Base-by-base conservation (phyloP, 2,888 invertebrate genomes). In the Acleris laterana region DNA sequence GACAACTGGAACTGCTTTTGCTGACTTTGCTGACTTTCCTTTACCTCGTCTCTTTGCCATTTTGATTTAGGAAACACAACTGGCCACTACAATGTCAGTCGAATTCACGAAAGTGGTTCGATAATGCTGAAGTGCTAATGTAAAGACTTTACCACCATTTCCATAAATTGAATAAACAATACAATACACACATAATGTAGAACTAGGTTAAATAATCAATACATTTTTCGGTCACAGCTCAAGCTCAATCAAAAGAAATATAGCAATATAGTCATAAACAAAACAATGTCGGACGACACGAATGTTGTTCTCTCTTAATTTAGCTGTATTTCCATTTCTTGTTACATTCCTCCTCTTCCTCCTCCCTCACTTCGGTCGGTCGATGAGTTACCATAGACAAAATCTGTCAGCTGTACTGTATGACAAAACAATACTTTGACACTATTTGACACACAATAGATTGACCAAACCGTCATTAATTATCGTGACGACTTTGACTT, bases 11-110 rank as follows among this genome's bases (percentile, higher is more conserved):
- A 70, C 55, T 50, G 74, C 63, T 63, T 82, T 85, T 4, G 72
- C 46, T 38, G 71, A 63, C 69, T 80, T 82, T 5, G 76, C 72
- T 13, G 32, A 32, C 32, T 32, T 32, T 28, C 7, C 28, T 78
- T 85, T 88, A 9, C 69, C 62, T 72, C 79, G 84, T 74, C 85
- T 89, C 77, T 87, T 90, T 63, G 80, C 82, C 85, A 89, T 89
- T 79, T 77, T 81, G 72, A 69, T 69, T 72, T 32, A 70, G 50
- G 60, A 52, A 48, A 46, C 44, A 46, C 50, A 17, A 11, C 53
- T 52, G 48, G 62, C 25, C 56, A 57, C 56, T 56, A 50, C 5
- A 57, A 48, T 48, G 51, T 55, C 20, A 60, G 44, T 46, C 28
- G 56, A 9, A 3, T 44, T 61, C 55, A 55, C 49, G 17, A 25